These are phyloP conservation scores for Lasioglossum calceatum DNA, from an alignment of 2,888 invertebrate genomes.

Conservation along the genomic window DNA sequence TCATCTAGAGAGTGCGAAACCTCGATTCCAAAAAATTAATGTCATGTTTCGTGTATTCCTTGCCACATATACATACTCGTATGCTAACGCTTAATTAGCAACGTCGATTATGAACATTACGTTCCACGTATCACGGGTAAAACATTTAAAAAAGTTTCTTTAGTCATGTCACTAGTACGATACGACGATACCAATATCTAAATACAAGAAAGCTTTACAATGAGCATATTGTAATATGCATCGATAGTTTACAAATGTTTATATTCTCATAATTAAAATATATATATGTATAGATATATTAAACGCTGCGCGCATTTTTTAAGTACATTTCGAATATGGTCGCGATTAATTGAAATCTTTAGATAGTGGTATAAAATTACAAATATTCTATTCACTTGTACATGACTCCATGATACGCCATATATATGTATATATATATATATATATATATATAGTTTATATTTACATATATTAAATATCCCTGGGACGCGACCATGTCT, in stretches of 20 bases:
- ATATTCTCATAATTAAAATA: constrained; percentile 40
- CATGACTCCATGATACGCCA: constrained; percentile 53
- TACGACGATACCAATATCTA: constrained; percentile 37
- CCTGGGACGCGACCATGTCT: constrained; percentile 54
- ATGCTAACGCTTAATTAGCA: constrained; percentile 30
- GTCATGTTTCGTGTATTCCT: constrained; percentile 35
- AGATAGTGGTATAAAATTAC: constrained; percentile 72
- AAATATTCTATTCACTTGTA: constrained; percentile 61
- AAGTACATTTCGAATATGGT: constrained; percentile 60
- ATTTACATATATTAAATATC: constrained; percentile 68
- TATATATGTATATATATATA: background rate
- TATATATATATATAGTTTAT: constrained; percentile 31
- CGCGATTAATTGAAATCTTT: constrained; percentile 46
- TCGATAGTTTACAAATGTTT: constrained; percentile 26
- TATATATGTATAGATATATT: constrained; percentile 10
- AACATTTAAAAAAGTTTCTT: constrained; percentile 23
- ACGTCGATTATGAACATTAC: constrained; percentile 27
- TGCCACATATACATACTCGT: constrained; percentile 30
- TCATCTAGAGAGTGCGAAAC: constrained; percentile 41
- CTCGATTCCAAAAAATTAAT: constrained; percentile 37
- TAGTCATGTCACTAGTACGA: constrained; percentile 11
- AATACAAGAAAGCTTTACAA: constrained; percentile 33
- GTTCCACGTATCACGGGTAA: constrained; percentile 27
- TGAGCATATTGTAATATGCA: constrained; percentile 29
- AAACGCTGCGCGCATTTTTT: constrained; percentile 36